Conservation (phyloP, 2,113 vertebrate species). For the Etheostoma spectabile region DNA sequence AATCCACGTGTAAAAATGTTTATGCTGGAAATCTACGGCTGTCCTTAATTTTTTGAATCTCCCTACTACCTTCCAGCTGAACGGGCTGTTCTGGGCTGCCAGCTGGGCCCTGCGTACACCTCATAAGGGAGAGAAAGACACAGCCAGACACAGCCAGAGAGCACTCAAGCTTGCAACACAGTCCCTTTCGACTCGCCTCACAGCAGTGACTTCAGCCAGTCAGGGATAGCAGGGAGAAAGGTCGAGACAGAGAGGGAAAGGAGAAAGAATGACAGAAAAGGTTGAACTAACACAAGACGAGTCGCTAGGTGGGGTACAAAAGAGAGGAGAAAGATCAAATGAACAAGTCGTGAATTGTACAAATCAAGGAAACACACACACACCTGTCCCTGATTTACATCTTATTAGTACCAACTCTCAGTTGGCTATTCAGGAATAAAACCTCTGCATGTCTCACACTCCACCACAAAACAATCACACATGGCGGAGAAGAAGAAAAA, state of each 20-base stretch:
- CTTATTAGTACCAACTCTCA: constrained; percentile 13
- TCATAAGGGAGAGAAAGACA: constrained; percentile 59
- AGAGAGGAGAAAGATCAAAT: background rate
- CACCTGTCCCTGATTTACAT: constrained; percentile 15
- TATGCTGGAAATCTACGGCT: background rate
- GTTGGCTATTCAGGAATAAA: constrained; percentile 3
- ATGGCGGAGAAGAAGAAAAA: constrained; percentile 4
- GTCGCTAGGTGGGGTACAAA: background rate
- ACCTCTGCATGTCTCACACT: constrained; percentile 1
- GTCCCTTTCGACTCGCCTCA: constrained; percentile 44
- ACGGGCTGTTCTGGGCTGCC: constrained; percentile 67
- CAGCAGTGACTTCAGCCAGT: constrained; percentile 45
- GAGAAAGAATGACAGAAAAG: constrained; percentile 9
- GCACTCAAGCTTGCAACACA: constrained; percentile 64
- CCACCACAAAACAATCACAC: constrained; percentile 36
- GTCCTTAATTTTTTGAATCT: background rate
- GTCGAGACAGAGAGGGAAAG: background rate
- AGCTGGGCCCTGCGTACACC: constrained; percentile 70
- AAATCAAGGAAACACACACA: constrained; percentile 17
- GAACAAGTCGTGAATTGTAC: background rate
- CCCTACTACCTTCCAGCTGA: constrained; percentile 54
- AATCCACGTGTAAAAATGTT: constrained; percentile 25
- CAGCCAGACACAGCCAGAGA: constrained; percentile 47
- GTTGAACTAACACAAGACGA: constrained; percentile 10
- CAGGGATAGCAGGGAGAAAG: constrained; percentile 18